Evolutionary conservation across 2,113 vertebrate species (phyloP).

Genomic region (Gobiocypris rarus): DNA sequence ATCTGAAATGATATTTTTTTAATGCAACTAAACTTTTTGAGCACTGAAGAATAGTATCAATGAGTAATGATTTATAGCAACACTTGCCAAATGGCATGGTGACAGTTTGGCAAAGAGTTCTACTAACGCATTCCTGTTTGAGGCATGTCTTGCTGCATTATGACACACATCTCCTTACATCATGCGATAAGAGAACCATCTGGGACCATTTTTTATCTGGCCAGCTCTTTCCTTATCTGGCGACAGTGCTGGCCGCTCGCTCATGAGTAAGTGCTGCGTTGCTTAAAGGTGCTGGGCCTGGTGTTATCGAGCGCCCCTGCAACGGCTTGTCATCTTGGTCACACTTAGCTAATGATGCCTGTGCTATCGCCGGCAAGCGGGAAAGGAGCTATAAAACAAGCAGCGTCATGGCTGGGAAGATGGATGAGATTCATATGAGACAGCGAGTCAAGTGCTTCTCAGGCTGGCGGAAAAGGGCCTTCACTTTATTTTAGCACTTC

Average conservation of each 20-base stretch:
- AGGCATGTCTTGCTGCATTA: slow-evolving; percentile 16
- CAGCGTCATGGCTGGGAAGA: slow-evolving; percentile 53
- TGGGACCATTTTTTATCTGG: slow-evolving; percentile 64
- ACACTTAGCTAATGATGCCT: slow-evolving; percentile 78
- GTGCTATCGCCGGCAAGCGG: slow-evolving; percentile 59
- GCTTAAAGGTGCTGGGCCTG: slow-evolving; percentile 53
- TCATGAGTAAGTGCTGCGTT: slow-evolving; percentile 69
- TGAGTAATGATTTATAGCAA: background rate
- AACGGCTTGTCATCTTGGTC: slow-evolving; percentile 68
- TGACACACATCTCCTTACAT: slow-evolving; percentile 8
- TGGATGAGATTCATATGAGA: slow-evolving; percentile 61
- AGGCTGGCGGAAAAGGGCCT: slow-evolving; percentile 17
- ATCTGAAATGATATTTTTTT: background rate
- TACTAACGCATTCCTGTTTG: background rate
- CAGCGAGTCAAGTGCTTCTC: slow-evolving; percentile 51
- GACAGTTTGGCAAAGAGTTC: background rate
- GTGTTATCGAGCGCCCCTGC: slow-evolving; percentile 65
- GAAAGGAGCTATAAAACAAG: slow-evolving; percentile 64
- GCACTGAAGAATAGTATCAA: background rate
- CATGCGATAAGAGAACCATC: slow-evolving; percentile 20
- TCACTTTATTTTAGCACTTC: slow-evolving; percentile 41
- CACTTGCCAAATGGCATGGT: background rate
- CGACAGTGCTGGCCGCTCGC: slow-evolving; percentile 49
- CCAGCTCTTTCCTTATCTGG: slow-evolving; percentile 24
- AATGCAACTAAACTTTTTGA: background rate